Evolutionary conservation across 2,797 vertebrate species (phyloP).

Genomic region (Carapus acus): DNA sequence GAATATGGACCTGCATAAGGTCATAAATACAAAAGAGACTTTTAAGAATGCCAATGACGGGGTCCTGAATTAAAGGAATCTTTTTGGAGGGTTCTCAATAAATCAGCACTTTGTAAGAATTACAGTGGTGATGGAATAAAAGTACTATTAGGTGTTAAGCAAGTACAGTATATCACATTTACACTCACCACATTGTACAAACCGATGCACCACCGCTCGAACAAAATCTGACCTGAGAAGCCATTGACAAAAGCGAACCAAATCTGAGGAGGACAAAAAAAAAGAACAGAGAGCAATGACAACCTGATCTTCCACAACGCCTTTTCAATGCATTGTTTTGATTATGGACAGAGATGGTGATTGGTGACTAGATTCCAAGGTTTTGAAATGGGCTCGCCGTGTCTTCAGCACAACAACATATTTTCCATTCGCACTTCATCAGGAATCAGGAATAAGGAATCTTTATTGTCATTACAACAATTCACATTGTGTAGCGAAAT

Average conservation of each 20-base stretch:
- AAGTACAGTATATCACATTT: slow-evolving; percentile 38
- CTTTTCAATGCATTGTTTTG: slow-evolving; percentile 34
- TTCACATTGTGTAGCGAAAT: too few species aligned
- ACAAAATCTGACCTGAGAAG: slow-evolving; percentile 98
- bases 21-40: slow-evolving; percentile 69
- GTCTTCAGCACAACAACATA: slow-evolving; percentile 22
- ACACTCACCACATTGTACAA: slow-evolving; percentile 98
- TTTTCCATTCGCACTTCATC: slow-evolving; percentile 30
- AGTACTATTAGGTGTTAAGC: slow-evolving; percentile 38
- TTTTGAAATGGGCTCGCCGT: slow-evolving; percentile 28
- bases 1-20: slow-evolving; percentile 63
- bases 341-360: slow-evolving; percentile 44
- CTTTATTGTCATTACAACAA: too few species aligned
- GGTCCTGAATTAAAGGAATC: slow-evolving; percentile 55
- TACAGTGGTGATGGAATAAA: slow-evolving; percentile 26
- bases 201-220: slow-evolving; percentile 98
- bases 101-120: slow-evolving; percentile 50
- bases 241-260: slow-evolving; percentile 99
- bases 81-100: slow-evolving; percentile 47
- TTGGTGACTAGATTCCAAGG: slow-evolving; percentile 35
- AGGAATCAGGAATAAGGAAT: too few species aligned
- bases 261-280: slow-evolving; percentile 75
- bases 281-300: slow-evolving; percentile 2
- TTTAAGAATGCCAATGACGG: slow-evolving; percentile 68
- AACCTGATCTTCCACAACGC: slow-evolving; percentile 10